Evolutionary conservation across 1,140 invertebrate species (phyloP).

Genomic region (Samia ricini): DNA sequence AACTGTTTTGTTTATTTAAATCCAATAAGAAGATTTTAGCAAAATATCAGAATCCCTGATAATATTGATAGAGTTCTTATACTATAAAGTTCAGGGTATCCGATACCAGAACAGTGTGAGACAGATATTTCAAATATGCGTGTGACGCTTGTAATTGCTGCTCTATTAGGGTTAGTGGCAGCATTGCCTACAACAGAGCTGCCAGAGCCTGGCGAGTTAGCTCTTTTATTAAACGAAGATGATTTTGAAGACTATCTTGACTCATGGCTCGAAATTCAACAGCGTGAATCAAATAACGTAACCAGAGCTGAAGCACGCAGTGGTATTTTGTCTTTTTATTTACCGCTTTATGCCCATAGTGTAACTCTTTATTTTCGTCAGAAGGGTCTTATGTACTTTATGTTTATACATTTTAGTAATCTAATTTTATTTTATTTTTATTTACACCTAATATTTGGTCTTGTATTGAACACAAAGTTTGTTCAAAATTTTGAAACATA

Average conservation of each 20-base stretch:
- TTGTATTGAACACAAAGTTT: too few relatives aligned
- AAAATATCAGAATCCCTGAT: background rate
- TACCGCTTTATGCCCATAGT: background rate
- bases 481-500: too few relatives aligned
- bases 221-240: conserved; percentile 52
- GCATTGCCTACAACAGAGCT: conserved; percentile 31
- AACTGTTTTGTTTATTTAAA: background rate
- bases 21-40: background rate
- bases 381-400: background rate
- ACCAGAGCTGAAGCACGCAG: conserved; percentile 30
- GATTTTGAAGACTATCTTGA: conserved; percentile 67
- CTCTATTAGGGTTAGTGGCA: conserved; percentile 7
- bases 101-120: background rate
- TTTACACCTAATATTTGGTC: too few relatives aligned
- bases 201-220: conserved; percentile 44
- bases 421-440: too few relatives aligned
- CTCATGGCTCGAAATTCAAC: conserved; percentile 45
- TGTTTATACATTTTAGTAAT: too few relatives aligned
- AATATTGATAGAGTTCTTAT: background rate
- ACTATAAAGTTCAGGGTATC: background rate
- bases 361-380: background rate
- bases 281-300: conserved; percentile 39
- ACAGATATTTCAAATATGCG: conserved; percentile 12
- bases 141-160: conserved; percentile 14
- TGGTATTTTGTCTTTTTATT: conserved; percentile 32